Evolutionary conservation across 2,113 vertebrate genomes (phyloP).

Genomic region (Mustelus asterias): DNA sequence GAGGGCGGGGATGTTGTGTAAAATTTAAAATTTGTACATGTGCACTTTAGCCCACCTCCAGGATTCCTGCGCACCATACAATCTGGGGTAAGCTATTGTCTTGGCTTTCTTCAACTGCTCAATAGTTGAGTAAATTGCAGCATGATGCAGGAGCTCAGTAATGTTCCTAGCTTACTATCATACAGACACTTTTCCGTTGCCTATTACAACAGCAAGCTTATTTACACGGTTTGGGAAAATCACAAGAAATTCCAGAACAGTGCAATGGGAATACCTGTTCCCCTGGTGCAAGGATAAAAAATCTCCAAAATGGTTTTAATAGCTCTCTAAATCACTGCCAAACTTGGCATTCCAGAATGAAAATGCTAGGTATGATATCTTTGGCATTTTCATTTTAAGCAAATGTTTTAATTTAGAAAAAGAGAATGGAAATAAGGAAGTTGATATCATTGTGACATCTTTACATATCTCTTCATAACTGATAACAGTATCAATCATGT

Average conservation of each 20-base stretch:
- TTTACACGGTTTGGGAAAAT: not conserved
- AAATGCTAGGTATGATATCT: too few species aligned
- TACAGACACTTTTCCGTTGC: not conserved
- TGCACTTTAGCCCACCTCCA: not conserved
- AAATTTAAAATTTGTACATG: not conserved
- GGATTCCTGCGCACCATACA: not conserved
- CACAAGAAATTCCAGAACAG: not conserved
- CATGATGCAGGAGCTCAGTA: not conserved
- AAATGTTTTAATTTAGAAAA: too few species aligned
- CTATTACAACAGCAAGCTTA: not conserved
- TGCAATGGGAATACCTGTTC: not conserved
- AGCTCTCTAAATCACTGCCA: too few species aligned
- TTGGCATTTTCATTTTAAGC: too few species aligned
- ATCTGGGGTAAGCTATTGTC: not conserved
- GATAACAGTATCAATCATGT: too few species aligned
- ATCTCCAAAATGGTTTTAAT: not conserved
- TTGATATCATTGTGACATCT: too few species aligned
- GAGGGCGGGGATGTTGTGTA: not conserved
- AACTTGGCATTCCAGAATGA: too few species aligned
- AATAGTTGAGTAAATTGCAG: not conserved
- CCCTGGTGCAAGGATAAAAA: not conserved
- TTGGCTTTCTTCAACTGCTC: not conserved
- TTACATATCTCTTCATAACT: too few species aligned
- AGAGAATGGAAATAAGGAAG: too few species aligned
- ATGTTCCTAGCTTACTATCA: not conserved